phyloP scores from a whole-genome alignment of 1,140 invertebrate species.

The Medauroidea extradentata region DNA sequence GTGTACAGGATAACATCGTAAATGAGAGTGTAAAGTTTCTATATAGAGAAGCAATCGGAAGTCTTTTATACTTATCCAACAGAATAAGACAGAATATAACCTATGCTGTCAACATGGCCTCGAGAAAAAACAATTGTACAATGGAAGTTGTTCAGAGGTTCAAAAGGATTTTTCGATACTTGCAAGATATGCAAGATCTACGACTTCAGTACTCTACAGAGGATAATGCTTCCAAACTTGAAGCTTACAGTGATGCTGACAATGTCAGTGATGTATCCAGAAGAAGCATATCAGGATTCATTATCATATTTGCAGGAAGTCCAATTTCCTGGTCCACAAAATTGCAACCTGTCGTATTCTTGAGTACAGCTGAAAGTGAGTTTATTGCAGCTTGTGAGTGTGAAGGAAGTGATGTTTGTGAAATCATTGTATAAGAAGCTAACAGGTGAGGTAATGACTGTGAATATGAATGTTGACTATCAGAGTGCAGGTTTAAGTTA shows the following conservation, averaged over 20 bases:
- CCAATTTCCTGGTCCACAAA: too few relatives aligned
- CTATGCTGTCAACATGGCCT: conserved; percentile 31
- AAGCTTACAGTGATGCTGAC: conserved; percentile 21
- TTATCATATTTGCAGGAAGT: too few relatives aligned
- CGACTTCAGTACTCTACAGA: neutral
- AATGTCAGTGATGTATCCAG: conserved; percentile 9
- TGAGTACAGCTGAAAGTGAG: too few relatives aligned
- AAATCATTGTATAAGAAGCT: too few relatives aligned
- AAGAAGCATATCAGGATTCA: too few relatives aligned
- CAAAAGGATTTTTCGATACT: conserved; percentile 38
- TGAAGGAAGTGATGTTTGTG: too few relatives aligned
- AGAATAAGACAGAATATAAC: conserved; percentile 38
- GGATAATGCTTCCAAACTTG: neutral
- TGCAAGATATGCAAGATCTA: conserved; percentile 39
- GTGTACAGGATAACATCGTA: neutral
- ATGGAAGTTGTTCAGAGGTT: conserved; percentile 34
- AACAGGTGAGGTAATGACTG: too few relatives aligned
- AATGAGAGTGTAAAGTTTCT: conserved; percentile 11
- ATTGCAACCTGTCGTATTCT: too few relatives aligned
- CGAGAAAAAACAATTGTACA: conserved; percentile 24
- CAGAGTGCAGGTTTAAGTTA: too few relatives aligned
- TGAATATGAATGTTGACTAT: too few relatives aligned
- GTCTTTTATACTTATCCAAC: conserved; percentile 36
- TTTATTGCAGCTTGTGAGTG: too few relatives aligned
- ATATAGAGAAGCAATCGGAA: conserved; percentile 29